Evolutionary conservation across 2,888 invertebrate genomes (phyloP), one percentile per base, ranked within the genome.

Genomic region (Sarcophaga rosellei): DNA sequence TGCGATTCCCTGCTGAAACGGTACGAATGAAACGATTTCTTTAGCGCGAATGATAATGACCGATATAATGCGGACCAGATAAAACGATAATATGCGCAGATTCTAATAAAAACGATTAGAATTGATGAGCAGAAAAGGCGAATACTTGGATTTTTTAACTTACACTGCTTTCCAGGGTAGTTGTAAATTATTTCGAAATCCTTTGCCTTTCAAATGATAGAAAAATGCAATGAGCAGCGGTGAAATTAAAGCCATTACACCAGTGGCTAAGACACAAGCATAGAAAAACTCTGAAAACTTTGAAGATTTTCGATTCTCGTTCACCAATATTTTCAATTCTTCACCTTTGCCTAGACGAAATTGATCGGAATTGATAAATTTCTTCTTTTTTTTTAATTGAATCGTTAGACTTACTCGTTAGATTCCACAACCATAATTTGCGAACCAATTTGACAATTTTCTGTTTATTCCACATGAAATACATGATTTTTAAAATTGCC

Each of bases 401-500:
- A 15, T n/a, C 45, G 17, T 3, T 0, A 25, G 12, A 70, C 20
- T 68, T 75, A 88, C 88, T 84, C 59, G 75, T 63, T 10, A 72
- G n/a, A 6, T 75, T 81, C 45, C 76, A 57, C 45, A 44, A 6
- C 77, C 85, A 87, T 47, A 87, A 72, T 20, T 76, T 57, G 5
- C 81, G 76, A 10, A 82, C 65, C 57, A 87, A 63, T 10, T 57
- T 20, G 1, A 78, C 61, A 65, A 87, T 83, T 61, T 82, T 81
- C 12, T 86, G 25, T 4, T 81, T 80, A 25, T 86, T 86, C 45
- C 75, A 81, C 61, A 88, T 75, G 44, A 84, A 83, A 2, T 68
- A 57, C 21, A 65, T 68, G 4, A 88, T 69, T 70, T 88, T 88
- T 25, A 79, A 74, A 15, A 83, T 69, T 3, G 80, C 25, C n/a